Conservation (phyloP, 1,140 invertebrate species). For the Periplaneta americana region DNA sequence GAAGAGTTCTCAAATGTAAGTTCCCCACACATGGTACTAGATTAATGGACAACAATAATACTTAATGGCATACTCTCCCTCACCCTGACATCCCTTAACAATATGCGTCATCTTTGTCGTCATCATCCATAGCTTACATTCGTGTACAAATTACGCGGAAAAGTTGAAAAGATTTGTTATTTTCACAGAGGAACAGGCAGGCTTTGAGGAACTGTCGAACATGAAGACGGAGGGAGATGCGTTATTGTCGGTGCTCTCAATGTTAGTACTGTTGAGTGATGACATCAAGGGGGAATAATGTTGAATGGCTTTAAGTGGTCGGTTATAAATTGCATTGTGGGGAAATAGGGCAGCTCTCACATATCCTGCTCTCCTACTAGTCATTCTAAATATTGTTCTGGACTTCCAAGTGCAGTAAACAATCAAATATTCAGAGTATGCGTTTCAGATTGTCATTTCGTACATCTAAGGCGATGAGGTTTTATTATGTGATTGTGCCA, state of each 20-base stretch:
- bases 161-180: neutral
- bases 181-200: neutral
- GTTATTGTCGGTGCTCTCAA: neutral
- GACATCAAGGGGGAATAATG: neutral
- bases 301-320: slow-evolving; percentile 5
- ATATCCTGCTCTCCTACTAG: neutral
- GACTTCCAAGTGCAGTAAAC: too few species aligned
- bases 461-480: too few species aligned
- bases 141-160: neutral
- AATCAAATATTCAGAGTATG: too few species aligned
- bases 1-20: neutral
- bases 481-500: too few species aligned
- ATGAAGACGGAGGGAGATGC: neutral
- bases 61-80: neutral
- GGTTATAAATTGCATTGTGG: slow-evolving; percentile 9
- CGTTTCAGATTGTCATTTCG: too few species aligned
- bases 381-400: neutral
- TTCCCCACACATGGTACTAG: neutral
- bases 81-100: neutral
- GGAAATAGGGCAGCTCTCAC: neutral
- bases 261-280: neutral
- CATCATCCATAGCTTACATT: neutral
- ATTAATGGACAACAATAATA: neutral
- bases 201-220: neutral
- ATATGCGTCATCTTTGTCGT: neutral